Conservation (phyloP, 2,113 vertebrate genomes). For the Mastomys natalensis region DNA sequence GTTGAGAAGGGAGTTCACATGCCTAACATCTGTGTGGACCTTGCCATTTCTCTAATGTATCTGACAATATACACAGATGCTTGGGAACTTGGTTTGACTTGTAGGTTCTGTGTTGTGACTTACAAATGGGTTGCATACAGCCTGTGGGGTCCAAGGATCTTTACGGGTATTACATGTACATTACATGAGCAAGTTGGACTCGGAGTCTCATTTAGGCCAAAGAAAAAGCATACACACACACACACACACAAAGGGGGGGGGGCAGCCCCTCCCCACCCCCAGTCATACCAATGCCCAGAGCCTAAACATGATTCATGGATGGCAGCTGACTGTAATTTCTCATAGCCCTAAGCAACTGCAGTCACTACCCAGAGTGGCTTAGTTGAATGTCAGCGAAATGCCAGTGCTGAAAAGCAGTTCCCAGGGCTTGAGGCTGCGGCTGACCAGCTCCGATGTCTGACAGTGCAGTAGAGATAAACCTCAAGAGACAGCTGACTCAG, state of each 20-base stretch:
- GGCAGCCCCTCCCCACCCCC: no score
- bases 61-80: not conserved
- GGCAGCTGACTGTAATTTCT: not conserved
- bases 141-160: not conserved
- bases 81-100: not conserved
- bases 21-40: no score
- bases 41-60: not conserved
- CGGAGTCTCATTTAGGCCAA: not conserved
- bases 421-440: not conserved
- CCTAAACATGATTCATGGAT: not conserved
- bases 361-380: not conserved
- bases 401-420: no score
- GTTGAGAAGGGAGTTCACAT: not conserved
- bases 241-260: no score
- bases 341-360: not conserved
- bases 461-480: not conserved
- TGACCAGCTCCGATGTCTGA: fast-evolving
- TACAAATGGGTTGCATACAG: not conserved
- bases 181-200: not conserved
- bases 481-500: not conserved
- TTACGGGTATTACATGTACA: not conserved
- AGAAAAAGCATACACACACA: not conserved
- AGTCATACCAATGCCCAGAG: fast-evolving
- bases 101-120: not conserved
- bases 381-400: not conserved